A percentile compares a stretch with the other conserved stretches of the same genome.
These are phyloP conservation scores for Hypsibius dujardini DNA, from an alignment of 1,140 invertebrate species.

Conservation along the genomic window DNA sequence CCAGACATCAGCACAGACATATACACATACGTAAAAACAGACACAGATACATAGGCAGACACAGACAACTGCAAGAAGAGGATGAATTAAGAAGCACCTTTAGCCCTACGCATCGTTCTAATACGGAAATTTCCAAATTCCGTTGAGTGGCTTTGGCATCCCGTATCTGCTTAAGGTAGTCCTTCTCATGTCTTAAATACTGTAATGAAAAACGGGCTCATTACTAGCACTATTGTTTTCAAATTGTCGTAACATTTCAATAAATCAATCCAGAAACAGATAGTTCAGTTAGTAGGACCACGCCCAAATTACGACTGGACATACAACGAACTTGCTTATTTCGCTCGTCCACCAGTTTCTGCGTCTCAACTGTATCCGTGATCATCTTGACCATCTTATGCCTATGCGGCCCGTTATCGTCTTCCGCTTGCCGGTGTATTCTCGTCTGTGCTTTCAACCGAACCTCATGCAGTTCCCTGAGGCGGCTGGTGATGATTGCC, in stretches of 20 bases:
- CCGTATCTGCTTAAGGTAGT: not conserved
- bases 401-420: not conserved
- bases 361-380: not conserved
- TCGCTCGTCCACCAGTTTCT: not conserved
- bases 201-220: not conserved
- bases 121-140: not conserved
- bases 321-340: not conserved
- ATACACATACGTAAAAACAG: too few relatives aligned
- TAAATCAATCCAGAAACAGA: too few relatives aligned
- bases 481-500: not conserved
- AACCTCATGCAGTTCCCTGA: not conserved
- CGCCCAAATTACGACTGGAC: not conserved
- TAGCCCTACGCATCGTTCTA: not conserved
- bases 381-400: not conserved
- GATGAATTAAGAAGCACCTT: too few relatives aligned
- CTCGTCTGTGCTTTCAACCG: not conserved
- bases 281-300: not conserved
- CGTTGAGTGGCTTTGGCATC: not conserved
- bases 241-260: too few relatives aligned
- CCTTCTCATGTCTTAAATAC: not conserved
- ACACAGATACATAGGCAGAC: too few relatives aligned
- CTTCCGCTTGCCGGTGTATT: not conserved
- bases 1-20: too few relatives aligned
- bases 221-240: not conserved
- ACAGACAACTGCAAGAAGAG: too few relatives aligned